A percentile compares a stretch with the other conserved stretches of the same genome.
Conservation (phyloP, 2,797 vertebrate species). For the Lemur catta region DNA sequence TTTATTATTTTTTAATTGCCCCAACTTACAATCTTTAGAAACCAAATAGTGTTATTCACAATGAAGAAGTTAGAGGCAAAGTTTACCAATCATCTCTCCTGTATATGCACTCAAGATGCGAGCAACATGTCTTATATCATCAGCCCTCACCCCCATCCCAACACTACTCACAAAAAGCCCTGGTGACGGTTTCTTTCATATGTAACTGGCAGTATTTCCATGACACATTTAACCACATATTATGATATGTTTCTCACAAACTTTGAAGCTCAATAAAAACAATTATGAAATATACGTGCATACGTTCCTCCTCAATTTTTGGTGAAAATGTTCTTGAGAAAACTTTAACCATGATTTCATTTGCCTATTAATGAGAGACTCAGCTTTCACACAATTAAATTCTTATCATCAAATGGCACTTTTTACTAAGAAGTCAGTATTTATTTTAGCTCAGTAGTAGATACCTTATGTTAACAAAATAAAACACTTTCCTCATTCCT, state of each 20-base stretch:
- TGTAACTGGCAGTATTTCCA: background rate
- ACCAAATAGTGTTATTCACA: background rate
- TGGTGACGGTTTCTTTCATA: conserved; percentile 43
- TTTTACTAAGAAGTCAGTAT: background rate
- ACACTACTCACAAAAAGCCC: background rate
- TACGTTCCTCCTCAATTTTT: conserved; percentile 38
- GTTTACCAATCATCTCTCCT: background rate
- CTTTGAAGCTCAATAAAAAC: conserved; percentile 37
- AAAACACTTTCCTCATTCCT: background rate
- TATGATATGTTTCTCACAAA: background rate
- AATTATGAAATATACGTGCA: background rate
- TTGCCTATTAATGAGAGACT: conserved; percentile 12
- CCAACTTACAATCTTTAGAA: conserved; percentile 16
- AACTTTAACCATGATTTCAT: background rate
- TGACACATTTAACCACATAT: background rate
- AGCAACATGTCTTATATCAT: conserved; percentile 5
- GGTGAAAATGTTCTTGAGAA: background rate
- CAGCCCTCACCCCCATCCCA: background rate
- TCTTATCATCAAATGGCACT: background rate
- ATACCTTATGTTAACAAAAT: conserved; percentile 41
- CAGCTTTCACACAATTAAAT: background rate
- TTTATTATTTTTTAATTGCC: conserved; percentile 15
- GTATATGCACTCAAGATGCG: background rate
- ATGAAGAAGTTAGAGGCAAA: conserved; percentile 21
- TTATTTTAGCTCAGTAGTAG: background rate